Conservation (phyloP, 2,888 invertebrate species). For the Sycophila texana region DNA sequence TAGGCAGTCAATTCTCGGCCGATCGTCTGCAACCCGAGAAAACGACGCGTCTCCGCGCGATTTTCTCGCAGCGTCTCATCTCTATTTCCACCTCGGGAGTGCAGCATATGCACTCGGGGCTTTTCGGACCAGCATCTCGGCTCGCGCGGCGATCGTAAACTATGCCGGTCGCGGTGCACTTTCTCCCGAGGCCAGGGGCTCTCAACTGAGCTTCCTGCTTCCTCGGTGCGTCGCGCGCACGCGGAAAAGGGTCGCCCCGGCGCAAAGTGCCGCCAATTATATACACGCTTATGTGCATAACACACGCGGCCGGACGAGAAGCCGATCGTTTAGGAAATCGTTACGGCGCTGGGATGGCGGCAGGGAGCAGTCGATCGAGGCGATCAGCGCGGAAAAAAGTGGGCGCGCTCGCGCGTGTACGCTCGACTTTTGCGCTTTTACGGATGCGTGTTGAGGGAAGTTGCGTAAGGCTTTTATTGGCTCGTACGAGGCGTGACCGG, state of each 20-base stretch:
- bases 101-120: neutral
- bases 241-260: constrained; percentile 8
- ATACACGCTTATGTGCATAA: neutral
- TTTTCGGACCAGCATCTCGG: neutral
- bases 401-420: neutral
- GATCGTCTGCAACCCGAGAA: neutral
- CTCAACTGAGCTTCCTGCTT: constrained; percentile 74
- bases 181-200: constrained; percentile 72
- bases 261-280: neutral
- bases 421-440: neutral
- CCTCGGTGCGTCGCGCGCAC: constrained; percentile 19
- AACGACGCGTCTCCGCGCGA: neutral
- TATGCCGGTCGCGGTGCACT: constrained; percentile 67
- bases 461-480: constrained; percentile 13
- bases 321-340: constrained; percentile 18
- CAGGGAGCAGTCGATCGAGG: neutral
- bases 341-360: no score
- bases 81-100: constrained; percentile 1
- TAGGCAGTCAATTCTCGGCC: no score
- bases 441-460: constrained; percentile 4
- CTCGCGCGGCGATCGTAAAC: constrained; percentile 56
- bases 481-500: neutral
- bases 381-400: constrained; percentile 3
- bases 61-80: constrained; percentile 1
- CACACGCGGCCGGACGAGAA: neutral